Percentiles rank a stretch among this genome's conserved stretches.
phyloP scores from a whole-genome alignment of 1,140 invertebrate genomes.

The Rhopalosiphum padi region DNA sequence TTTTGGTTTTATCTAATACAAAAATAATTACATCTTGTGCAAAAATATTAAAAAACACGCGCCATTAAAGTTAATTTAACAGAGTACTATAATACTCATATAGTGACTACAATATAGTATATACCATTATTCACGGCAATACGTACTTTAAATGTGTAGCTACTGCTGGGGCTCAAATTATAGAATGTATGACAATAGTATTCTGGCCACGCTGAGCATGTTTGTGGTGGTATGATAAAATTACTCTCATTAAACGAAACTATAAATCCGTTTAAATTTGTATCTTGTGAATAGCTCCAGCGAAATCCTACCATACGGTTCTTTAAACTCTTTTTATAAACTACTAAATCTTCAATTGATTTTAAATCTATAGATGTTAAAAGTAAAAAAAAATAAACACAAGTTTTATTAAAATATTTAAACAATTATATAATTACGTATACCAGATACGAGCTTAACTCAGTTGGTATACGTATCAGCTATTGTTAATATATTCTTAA shows the following conservation, averaged over 20 bases:
- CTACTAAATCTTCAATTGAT: neutral
- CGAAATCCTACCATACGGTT: neutral
- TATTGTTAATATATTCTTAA: no score
- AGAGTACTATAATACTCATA: no score
- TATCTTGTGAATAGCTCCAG: neutral
- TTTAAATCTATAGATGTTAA: neutral
- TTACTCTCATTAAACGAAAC: neutral
- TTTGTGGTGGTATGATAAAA: neutral
- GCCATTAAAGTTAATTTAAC: no score
- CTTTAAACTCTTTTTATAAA: neutral
- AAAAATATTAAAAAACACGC: no score
- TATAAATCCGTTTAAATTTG: neutral
- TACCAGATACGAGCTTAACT: no score
- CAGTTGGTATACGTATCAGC: no score
- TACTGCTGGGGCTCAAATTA: neutral
- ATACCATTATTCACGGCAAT: no score
- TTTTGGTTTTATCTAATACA: neutral
- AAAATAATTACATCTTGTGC: neutral
- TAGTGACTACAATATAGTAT: no score
- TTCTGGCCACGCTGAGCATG: slow-evolving; percentile 11
- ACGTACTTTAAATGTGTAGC: neutral
- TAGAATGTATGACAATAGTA: slow-evolving; percentile 24
- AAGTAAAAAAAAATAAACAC: neutral
- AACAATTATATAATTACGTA: no score
- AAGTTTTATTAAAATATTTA: no score